Evolutionary conservation across 2,888 invertebrate genomes (phyloP).

Genomic region (Petrolisthes cinctipes): DNA sequence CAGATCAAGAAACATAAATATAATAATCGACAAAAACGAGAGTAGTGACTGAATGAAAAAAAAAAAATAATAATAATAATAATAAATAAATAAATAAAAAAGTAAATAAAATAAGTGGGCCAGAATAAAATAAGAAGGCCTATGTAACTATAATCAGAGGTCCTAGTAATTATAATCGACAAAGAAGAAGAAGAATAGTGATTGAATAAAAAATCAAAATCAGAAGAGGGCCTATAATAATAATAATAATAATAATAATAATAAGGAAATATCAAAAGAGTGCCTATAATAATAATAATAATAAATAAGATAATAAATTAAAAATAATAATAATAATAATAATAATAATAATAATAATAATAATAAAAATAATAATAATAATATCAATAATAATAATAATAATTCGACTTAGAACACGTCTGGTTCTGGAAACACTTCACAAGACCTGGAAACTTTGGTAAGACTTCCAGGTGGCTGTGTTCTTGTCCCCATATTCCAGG

Average conservation of each 20-base stretch:
- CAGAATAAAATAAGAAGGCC: too few species aligned
- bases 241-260: conserved; percentile 14
- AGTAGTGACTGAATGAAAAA: too few species aligned
- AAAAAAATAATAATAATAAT: too few species aligned
- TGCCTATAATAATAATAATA: conserved; percentile 8
- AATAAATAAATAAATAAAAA: too few species aligned
- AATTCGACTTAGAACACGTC: not conserved
- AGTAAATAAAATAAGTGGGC: too few species aligned
- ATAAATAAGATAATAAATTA: not conserved
- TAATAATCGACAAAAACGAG: too few species aligned
- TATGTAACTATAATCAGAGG: too few species aligned
- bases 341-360: conserved; percentile 10
- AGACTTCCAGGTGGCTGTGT: conserved; percentile 67
- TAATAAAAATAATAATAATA: conserved; percentile 5
- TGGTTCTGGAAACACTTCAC: conserved; percentile 59
- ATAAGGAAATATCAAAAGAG: conserved; percentile 1
- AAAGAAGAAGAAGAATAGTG: too few species aligned
- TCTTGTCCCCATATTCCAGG: conserved; percentile 67
- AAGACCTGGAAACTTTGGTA: conserved; percentile 69
- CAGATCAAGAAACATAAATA: too few species aligned
- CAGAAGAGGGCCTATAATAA: conserved; percentile 6
- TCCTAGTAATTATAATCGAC: too few species aligned
- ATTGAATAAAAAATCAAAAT: not conserved
- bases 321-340: not conserved
- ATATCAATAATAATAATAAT: conserved; percentile 9